Conservation (phyloP, 1,140 invertebrate genomes). For the Drosophila kurseongensis region DNA sequence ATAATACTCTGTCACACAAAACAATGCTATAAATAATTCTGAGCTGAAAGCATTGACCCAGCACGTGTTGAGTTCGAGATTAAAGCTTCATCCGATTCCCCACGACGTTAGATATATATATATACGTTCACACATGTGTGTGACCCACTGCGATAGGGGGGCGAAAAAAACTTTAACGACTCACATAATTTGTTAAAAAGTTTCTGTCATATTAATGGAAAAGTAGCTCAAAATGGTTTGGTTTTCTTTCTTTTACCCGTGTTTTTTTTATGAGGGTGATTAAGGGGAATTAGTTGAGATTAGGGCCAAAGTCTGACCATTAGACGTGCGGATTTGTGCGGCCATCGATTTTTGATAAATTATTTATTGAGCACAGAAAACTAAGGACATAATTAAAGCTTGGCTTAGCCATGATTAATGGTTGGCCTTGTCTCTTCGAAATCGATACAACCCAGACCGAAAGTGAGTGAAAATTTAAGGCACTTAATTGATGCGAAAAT, state of each 20-base stretch:
- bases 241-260: not conserved
- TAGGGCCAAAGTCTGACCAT: constrained; percentile 49
- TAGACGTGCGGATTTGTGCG: constrained; percentile 59
- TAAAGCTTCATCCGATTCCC: constrained; percentile 22
- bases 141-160: constrained; percentile 31
- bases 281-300: constrained; percentile 77
- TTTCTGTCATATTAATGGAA: constrained; percentile 78
- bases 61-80: constrained; percentile 52
- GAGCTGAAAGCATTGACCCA: constrained; percentile 56
- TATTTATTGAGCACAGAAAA: constrained; percentile 65
- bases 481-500: not conserved
- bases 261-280: constrained; percentile 39
- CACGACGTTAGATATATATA: constrained; percentile 8
- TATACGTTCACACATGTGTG: constrained; percentile 24
- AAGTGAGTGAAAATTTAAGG: constrained; percentile 15
- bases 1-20: constrained; percentile 45
- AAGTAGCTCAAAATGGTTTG: constrained; percentile 63
- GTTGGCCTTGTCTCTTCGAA: constrained; percentile 21
- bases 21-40: constrained; percentile 61
- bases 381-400: constrained; percentile 66
- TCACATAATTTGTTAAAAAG: constrained; percentile 76
- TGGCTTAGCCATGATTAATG: constrained; percentile 70
- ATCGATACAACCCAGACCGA: constrained; percentile 40
- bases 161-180: constrained; percentile 52
- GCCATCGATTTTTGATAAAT: constrained; percentile 79